Percentiles rank a stretch among this genome's conserved stretches.
Conservation (phyloP, 92 coral and sea anemone species). For the Siderastrea siderea region DNA sequence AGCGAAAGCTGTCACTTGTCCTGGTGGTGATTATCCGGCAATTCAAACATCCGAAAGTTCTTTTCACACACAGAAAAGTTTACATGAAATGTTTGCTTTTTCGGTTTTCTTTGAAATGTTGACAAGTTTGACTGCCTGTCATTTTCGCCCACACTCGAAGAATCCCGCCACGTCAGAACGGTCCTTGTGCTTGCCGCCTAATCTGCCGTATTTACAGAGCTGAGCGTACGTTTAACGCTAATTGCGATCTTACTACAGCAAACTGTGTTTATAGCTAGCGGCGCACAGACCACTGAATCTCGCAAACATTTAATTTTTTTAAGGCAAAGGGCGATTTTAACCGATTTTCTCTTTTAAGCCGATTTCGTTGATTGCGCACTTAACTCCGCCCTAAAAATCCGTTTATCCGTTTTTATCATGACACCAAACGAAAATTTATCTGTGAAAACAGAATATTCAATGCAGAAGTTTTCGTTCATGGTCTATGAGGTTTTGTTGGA, state of each 20-base stretch:
- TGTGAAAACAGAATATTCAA: neutral
- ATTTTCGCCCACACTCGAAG: slow-evolving; percentile 75
- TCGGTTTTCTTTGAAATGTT: slow-evolving; percentile 92
- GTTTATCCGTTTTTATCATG: neutral
- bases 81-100: slow-evolving; percentile 89
- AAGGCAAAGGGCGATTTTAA: slow-evolving; percentile 1
- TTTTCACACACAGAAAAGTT: slow-evolving; percentile 91
- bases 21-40: slow-evolving; percentile 85
- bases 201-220: slow-evolving; percentile 88
- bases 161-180: slow-evolving; percentile 75
- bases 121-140: slow-evolving; percentile 81
- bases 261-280: slow-evolving; percentile 44
- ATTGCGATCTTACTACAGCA: slow-evolving; percentile 73
- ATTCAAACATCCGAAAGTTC: slow-evolving; percentile 89
- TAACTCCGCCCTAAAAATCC: slow-evolving; percentile 14
- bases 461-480: slow-evolving; percentile 26
- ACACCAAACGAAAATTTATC: neutral
- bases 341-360: neutral
- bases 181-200: slow-evolving; percentile 87
- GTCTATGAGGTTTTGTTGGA: neutral
- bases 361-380: slow-evolving; percentile 4
- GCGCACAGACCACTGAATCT: slow-evolving; percentile 29
- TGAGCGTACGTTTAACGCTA: slow-evolving; percentile 84
- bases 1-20: slow-evolving; percentile 75
- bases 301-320: slow-evolving; percentile 35